Base-by-base conservation (phyloP, 2,113 vertebrate species). In the Poeciliopsis turrubarensis region DNA sequence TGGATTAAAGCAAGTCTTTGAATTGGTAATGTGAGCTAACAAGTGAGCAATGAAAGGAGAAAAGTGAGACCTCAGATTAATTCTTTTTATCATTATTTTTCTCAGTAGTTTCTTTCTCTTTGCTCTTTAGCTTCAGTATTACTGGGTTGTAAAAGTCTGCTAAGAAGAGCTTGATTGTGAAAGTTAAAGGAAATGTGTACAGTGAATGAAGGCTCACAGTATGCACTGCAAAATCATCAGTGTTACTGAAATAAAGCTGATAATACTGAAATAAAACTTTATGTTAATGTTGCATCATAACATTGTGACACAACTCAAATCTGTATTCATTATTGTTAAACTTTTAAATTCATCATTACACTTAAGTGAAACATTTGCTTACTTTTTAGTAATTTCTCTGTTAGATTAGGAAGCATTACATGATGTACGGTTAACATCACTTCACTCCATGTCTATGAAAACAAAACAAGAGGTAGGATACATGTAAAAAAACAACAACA, bases 1-100 rank as follows among this genome's bases (percentile, higher is more conserved):
- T 39, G 88, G 87, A 90, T 93, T 89, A 89, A 77, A 77, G 67
- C 80, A 73, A 69, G 66, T 75, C 86, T 79, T 78, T 86, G 78
- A 91, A 87, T 87, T 79, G 70, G 91, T 92, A 88, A 92, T 85
- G 78, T 32, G 82, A 91, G 81, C 90, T 82, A 81, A 86, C 75
- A 84, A 90, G 80, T 65, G 80, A 77, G 82, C 29, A 74, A 79
- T 77, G 79, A 84, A 87, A 84, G 70, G 60, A 44, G 82, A 79
- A 80, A 87, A 83, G 79, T 75, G 84, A 92, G 86, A 85, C 75
- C 66, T 83, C 81, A 66, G 72, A 78, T 89, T 74, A 69, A 80
- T 82, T 88, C 78, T 26, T 78, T 89, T 89, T 41, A 78, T 82
- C 70, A 0, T 60, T 78, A 88, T 86, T 66, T 57, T 68, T 84